Conservation (phyloP, 2,797 vertebrate genomes). For the Manis javanica region DNA sequence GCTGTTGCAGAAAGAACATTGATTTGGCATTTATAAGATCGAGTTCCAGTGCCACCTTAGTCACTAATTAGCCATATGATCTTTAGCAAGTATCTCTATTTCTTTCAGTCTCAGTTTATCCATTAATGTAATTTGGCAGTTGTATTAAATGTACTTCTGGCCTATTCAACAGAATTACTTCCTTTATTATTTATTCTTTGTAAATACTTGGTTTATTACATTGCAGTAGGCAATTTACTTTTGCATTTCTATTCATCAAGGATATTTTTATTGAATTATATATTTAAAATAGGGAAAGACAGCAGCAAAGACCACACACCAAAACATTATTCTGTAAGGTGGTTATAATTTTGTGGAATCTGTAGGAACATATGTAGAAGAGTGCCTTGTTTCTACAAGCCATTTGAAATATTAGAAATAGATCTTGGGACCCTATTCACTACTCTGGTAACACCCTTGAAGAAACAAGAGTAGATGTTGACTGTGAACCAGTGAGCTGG, state of each 20-base stretch:
- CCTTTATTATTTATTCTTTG: not conserved
- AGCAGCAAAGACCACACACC: not conserved
- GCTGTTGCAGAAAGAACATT: not conserved
- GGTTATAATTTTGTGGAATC: not conserved
- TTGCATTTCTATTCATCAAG: not conserved
- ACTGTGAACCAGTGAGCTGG: fast-evolving
- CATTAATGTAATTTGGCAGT: not conserved
- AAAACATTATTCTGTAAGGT: not conserved
- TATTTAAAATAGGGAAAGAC: not conserved
- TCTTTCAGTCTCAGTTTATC: not conserved
- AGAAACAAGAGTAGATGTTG: not conserved
- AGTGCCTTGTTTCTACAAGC: not conserved
- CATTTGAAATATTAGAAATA: not conserved
- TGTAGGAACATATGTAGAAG: not conserved
- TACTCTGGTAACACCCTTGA: not conserved
- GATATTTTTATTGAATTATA: not conserved
- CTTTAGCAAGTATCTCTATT: not conserved
- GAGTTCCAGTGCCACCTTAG: not conserved
- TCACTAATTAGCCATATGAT: not conserved
- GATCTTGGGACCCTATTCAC: not conserved
- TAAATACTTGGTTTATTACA: conserved; percentile 36
- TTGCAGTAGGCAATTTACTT: not conserved
- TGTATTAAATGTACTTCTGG: not conserved
- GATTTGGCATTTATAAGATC: not conserved
- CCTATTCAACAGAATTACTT: not conserved